Evolutionary conservation across 2,797 vertebrate genomes (phyloP).

Genomic region (Semotilus atromaculatus): DNA sequence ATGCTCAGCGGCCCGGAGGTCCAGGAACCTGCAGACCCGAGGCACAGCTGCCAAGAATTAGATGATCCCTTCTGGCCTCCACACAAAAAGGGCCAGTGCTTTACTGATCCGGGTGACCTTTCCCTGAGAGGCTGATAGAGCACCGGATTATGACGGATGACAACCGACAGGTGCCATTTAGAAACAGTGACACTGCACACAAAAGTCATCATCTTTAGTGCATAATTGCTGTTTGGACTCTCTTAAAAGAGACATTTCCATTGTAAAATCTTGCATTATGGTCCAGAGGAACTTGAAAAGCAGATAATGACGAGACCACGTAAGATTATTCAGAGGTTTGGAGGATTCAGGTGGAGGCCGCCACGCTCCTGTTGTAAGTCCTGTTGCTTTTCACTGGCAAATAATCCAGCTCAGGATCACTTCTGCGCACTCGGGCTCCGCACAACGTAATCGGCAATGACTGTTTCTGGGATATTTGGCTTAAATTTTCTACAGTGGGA

Average conservation of each 20-base stretch:
- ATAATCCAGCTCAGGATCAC: no score
- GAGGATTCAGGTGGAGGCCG: background rate
- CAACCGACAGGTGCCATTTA: constrained; percentile 88
- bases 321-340: constrained; percentile 4
- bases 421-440: no score
- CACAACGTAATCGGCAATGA: no score
- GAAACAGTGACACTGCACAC: constrained; percentile 69
- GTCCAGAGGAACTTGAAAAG: constrained; percentile 3
- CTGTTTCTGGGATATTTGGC: no score
- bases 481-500: no score
- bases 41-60: constrained; percentile 73
- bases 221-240: constrained; percentile 65
- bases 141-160: constrained; percentile 80
- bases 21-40: constrained; percentile 74
- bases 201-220: constrained; percentile 61
- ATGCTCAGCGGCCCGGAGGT: constrained; percentile 69
- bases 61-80: constrained; percentile 72
- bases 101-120: constrained; percentile 76
- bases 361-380: no score
- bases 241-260: constrained; percentile 50
- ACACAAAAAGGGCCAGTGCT: constrained; percentile 60
- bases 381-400: no score
- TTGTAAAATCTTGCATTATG: constrained; percentile 35
- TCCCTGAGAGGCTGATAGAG: constrained; percentile 69
- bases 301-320: constrained; percentile 5